Conservation (phyloP, 2,113 vertebrate species). For the Phaetusa simplex region DNA sequence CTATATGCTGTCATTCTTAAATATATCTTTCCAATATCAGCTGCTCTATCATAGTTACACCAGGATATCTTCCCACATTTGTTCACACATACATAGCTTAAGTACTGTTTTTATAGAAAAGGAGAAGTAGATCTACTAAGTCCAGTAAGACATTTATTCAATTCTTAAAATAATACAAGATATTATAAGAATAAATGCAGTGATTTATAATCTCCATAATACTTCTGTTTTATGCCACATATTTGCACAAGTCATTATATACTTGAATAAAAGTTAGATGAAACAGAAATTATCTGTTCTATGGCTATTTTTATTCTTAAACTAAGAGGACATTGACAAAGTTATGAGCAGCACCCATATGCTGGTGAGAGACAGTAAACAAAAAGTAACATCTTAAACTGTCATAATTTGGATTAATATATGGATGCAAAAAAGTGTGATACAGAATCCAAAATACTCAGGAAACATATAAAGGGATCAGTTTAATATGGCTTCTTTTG, state of each 20-base stretch:
- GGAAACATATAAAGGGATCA: not conserved
- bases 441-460: not conserved
- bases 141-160: not conserved
- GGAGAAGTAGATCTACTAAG: not conserved
- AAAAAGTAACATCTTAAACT: not conserved
- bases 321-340: not conserved
- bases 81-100: not conserved
- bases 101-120: not conserved
- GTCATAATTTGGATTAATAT: not conserved
- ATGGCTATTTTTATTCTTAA: not conserved
- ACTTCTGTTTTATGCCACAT: not conserved
- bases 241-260: not conserved
- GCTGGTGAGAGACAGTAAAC: not conserved
- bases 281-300: not conserved
- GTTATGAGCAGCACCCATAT: not conserved
- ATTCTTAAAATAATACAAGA: not conserved
- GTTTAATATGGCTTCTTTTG: not conserved
- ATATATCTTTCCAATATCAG: not conserved
- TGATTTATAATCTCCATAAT: not conserved
- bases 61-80: not conserved
- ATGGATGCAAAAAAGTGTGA: not conserved
- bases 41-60: not conserved
- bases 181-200: not conserved
- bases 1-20: not conserved
- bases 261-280: not conserved